phyloP scores from a whole-genome alignment of 2,888 invertebrate species.

The Argyresthia goedartella region DNA sequence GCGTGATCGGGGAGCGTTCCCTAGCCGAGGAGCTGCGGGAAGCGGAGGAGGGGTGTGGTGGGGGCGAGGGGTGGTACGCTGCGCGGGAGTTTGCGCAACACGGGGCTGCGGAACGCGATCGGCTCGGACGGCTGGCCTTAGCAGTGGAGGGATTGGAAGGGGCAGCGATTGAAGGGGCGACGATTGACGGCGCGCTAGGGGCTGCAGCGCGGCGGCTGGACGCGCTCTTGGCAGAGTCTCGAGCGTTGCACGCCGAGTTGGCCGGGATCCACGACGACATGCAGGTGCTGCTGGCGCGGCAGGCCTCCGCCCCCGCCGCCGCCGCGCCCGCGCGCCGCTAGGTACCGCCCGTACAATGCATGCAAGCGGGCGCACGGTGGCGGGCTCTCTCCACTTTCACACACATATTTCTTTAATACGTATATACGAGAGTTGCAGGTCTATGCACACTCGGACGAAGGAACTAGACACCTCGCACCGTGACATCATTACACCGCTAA shows the following conservation, averaged over 20 bases:
- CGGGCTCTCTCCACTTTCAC: slow-evolving; percentile 1
- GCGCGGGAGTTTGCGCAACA: slow-evolving; percentile 46
- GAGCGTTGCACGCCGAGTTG: slow-evolving; percentile 54
- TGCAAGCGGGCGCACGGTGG: background rate
- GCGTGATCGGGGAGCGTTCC: slow-evolving; percentile 24
- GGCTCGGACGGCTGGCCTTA: slow-evolving; percentile 49
- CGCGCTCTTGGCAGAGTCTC: slow-evolving; percentile 55
- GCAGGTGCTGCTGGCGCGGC: slow-evolving; percentile 71
- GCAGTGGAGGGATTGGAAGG: slow-evolving; percentile 56
- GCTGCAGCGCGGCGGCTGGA: slow-evolving; percentile 51
- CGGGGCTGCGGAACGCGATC: slow-evolving; percentile 58
- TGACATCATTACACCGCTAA: too few relatives aligned
- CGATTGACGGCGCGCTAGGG: slow-evolving; percentile 33
- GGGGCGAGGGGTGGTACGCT: too few relatives aligned
- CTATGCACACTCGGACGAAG: too few relatives aligned
- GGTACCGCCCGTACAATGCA: background rate
- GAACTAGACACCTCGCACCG: too few relatives aligned
- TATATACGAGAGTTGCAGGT: too few relatives aligned
- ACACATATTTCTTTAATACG: slow-evolving; percentile 4
- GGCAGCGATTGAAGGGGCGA: too few relatives aligned
- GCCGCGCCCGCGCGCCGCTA: slow-evolving; percentile 45
- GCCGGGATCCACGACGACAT: slow-evolving; percentile 61
- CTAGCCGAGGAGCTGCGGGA: slow-evolving; percentile 54
- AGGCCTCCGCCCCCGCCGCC: too few relatives aligned
- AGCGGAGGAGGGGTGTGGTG: slow-evolving; percentile 42